Evolutionary conservation across 2,113 vertebrate species (phyloP), one percentile per base, ranked within the genome.

Genomic region (Ploceus nigricollis): DNA sequence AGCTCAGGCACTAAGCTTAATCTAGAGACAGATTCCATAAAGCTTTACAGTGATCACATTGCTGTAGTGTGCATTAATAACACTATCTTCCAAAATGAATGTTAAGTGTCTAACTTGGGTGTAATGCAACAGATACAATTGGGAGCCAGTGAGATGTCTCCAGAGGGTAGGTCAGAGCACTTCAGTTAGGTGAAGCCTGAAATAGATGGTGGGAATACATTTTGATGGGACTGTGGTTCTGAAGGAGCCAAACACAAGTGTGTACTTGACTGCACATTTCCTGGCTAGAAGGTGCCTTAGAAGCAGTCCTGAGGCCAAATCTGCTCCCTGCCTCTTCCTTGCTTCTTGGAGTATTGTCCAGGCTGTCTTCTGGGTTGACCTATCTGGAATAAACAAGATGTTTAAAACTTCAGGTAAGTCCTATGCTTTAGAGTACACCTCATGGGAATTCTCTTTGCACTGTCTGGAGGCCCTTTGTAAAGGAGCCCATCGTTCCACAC

Each of bases 191-290:
- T 70, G 24, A n/a, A n/a, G n/a, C 54, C 86, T 81, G 68, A 90
- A 94, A 90, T 89, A 89, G 51, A 15, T n/a, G 44, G 21, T 82
- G 81, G 65, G 56, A 89, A 64, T 40, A 77, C 7, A 15, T 82
- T 93, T 73, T 72, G 64, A 51, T 39, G 27, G 27, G 35, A 73
- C 13, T 30, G 28, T 42, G 45, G 35, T 47, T 77, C 86, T 90
- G 39, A 63, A 54, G 76, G 82, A 90, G 68, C 58, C 88, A 88
- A 94, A 86, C 6, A 86, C 45, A 92, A 88, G 75, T 57, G 20
- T 27, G 50, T 61, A 76, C 70, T 94, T 96, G 56, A 93, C 48
- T 86, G 35, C 50, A 65, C 37, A 20, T 93, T 96, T 94, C 94
- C 92, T 80, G 71, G 27, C 68, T 66, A 6, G 18, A 15, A 5